Evolutionary conservation across 1,140 invertebrate species (phyloP).

Genomic region (Drosophila watanabei): DNA sequence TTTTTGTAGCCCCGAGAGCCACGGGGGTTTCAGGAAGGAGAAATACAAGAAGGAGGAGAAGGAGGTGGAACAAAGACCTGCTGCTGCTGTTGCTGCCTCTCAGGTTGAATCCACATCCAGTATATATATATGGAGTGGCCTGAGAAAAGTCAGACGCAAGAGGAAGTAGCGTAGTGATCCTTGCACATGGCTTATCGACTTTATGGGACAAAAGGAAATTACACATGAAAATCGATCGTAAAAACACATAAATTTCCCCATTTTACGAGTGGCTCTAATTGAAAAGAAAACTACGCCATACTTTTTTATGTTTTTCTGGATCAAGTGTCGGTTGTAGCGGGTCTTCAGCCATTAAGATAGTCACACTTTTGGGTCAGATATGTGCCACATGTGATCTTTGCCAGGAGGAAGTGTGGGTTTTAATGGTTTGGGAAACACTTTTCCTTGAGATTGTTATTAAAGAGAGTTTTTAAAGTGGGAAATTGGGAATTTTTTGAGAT

Average conservation of each 20-base stretch:
- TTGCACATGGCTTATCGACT: constrained; percentile 38
- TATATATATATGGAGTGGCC: constrained; percentile 20
- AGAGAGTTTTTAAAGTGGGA: neutral
- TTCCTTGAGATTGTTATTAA: neutral
- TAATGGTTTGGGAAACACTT: constrained; percentile 1
- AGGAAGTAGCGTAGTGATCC: constrained; percentile 64
- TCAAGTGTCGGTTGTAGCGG: constrained; percentile 20
- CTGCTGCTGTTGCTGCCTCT: constrained; percentile 25
- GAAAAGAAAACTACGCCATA: constrained; percentile 29
- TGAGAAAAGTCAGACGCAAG: constrained; percentile 50
- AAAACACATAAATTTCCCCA: constrained; percentile 58
- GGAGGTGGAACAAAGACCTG: constrained; percentile 35
- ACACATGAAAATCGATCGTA: constrained; percentile 49
- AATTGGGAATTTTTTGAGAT: neutral
- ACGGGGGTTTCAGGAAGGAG: constrained; percentile 21
- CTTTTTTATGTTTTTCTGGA: constrained; percentile 24
- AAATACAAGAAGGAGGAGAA: neutral
- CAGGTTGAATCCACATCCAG: constrained; percentile 35
- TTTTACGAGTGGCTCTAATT: constrained; percentile 58
- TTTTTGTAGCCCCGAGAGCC: constrained; percentile 5
- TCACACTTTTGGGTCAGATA: constrained; percentile 46
- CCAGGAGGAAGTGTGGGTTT: constrained; percentile 20
- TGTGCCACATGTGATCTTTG: neutral
- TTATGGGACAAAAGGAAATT: constrained; percentile 62
- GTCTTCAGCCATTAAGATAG: constrained; percentile 40